Conservation (phyloP, 2,113 vertebrate genomes). For the Mohoua ochrocephala region DNA sequence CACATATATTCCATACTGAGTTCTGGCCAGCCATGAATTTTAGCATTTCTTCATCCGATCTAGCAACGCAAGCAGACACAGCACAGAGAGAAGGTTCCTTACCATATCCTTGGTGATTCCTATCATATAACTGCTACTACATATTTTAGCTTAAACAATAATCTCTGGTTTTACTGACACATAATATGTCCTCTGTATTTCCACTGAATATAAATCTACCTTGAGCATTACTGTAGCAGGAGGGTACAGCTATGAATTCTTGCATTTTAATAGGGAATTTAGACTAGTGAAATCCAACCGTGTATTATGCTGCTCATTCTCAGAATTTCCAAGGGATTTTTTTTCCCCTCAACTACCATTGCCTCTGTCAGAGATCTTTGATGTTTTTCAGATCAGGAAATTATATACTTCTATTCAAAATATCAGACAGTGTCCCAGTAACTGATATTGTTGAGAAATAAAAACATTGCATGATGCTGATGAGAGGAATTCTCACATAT, state of each 20-base stretch:
- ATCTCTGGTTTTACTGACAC: not conserved
- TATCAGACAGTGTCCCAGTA: not conserved
- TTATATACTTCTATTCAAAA: not conserved
- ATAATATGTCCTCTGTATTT: not conserved
- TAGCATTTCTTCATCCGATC: slow-evolving; percentile 83
- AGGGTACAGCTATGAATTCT: not conserved
- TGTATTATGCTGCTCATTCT: not conserved
- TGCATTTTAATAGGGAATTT: not conserved
- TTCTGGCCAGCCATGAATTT: slow-evolving; percentile 86
- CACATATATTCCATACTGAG: slow-evolving; percentile 85
- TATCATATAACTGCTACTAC: not conserved
- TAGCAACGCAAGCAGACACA: not conserved
- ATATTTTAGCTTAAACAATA: not conserved
- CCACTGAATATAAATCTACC: not conserved
- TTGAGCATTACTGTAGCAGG: not conserved
- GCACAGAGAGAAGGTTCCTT: not conserved
- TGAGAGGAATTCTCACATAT: not conserved
- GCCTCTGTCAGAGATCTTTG: not conserved
- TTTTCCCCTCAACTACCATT: not conserved
- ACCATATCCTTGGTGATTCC: not conserved
- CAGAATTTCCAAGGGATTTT: not conserved
- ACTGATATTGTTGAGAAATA: not conserved
- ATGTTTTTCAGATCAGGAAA: not conserved
- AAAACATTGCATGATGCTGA: not conserved
- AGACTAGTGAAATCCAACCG: not conserved